These are phyloP conservation scores for Talpa occidentalis DNA, from an alignment of 2,113 vertebrate species.

Conservation along the genomic window DNA sequence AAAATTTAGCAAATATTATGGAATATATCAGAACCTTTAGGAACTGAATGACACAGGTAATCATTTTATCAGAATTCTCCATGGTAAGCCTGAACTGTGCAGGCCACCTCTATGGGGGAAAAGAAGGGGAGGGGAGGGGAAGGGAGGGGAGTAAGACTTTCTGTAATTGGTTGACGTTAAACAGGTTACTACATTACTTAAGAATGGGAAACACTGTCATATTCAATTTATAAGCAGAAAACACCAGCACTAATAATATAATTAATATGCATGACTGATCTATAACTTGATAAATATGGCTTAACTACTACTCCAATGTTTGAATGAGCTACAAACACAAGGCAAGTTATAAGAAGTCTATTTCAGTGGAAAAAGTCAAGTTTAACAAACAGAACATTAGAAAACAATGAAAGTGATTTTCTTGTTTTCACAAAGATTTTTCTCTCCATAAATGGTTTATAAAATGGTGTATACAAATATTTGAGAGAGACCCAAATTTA, in stretches of 20 bases:
- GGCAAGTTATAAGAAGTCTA: neutral
- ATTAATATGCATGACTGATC: neutral
- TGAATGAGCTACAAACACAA: constrained; percentile 2
- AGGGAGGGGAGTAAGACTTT: neutral
- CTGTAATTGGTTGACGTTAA: neutral
- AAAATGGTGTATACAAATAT: neutral
- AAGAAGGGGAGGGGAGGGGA: neutral
- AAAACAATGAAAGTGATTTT: neutral
- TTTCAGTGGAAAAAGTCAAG: neutral
- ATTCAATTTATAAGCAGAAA: constrained; percentile 32
- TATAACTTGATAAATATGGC: neutral
- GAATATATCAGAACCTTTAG: neutral
- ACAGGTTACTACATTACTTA: neutral
- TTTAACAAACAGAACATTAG: neutral
- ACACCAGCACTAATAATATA: neutral
- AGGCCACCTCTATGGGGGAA: neutral
- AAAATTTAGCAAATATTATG: neutral
- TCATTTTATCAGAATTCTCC: neutral
- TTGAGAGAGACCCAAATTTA: neutral
- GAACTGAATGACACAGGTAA: neutral
- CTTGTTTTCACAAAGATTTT: constrained; percentile 5
- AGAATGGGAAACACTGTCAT: constrained; percentile 8
- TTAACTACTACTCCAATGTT: neutral
- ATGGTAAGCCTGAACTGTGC: neutral
- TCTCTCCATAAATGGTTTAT: neutral